These are phyloP conservation scores for Gopherus evgoodei DNA, from an alignment of 2,113 vertebrate genomes.

Conservation along the genomic window DNA sequence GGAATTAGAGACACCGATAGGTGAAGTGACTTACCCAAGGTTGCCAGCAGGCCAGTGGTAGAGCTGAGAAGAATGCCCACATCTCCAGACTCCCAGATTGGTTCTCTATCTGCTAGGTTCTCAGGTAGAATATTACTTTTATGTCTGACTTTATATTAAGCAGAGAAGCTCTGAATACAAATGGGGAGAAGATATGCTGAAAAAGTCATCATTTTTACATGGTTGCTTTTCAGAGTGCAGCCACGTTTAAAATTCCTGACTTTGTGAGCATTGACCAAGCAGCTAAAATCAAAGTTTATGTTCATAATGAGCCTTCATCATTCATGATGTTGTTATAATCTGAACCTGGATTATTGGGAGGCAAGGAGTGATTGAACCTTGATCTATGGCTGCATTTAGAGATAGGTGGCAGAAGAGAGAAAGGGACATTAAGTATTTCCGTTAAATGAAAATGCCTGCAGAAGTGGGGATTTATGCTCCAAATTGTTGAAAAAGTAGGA, in stretches of 20 bases:
- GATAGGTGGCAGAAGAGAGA: background rate
- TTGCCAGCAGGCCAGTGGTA: background rate
- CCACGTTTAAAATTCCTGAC: background rate
- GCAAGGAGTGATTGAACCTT: background rate
- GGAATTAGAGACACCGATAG: background rate
- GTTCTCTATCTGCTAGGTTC: conserved; percentile 63
- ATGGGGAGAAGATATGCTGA: background rate
- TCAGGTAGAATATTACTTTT: conserved; percentile 53
- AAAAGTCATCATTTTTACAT: background rate
- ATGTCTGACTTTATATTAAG: background rate
- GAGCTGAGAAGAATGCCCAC: background rate
- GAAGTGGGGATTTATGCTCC: background rate
- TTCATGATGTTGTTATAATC: background rate
- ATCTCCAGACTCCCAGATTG: conserved; percentile 57
- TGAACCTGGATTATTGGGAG: background rate
- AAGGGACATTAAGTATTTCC: background rate
- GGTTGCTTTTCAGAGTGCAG: background rate
- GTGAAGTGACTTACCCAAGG: background rate
- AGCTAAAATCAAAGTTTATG: background rate
- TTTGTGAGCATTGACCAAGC: background rate
- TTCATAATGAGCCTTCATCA: background rate
- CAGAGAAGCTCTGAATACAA: conserved; percentile 39
- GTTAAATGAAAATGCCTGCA: background rate
- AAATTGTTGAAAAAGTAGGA: background rate
- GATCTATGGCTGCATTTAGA: background rate